phyloP scores from a whole-genome alignment of 2,797 vertebrate genomes.

The Parauchenoglanis ngamensis region DNA sequence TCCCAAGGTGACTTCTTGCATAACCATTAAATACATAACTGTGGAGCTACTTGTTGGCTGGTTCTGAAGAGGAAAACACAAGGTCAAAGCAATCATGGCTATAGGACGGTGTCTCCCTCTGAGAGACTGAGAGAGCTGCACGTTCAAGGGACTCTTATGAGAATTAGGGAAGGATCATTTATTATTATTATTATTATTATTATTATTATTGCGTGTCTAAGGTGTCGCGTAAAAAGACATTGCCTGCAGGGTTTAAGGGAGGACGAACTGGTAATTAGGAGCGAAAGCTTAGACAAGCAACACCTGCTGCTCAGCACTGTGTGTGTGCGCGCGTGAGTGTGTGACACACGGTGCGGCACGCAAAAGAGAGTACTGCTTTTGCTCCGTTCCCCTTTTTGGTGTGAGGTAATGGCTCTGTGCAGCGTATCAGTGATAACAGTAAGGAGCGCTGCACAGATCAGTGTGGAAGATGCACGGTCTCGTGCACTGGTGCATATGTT shows the following conservation, averaged over 20 bases:
- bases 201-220: background rate
- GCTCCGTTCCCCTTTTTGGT: constrained; percentile 60
- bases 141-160: background rate
- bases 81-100: constrained; percentile 73
- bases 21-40: constrained; percentile 30
- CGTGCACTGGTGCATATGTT: background rate
- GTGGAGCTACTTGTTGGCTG: constrained; percentile 58
- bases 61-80: constrained; percentile 64
- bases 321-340: background rate
- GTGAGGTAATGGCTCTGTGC: constrained; percentile 67
- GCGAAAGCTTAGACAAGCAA: constrained; percentile 69
- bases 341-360: background rate
- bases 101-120: constrained; percentile 49
- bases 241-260: background rate
- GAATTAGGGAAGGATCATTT: background rate
- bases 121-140: background rate
- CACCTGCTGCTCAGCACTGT: constrained; percentile 76
- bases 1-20: constrained; percentile 22
- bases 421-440: constrained; percentile 42
- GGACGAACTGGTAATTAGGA: constrained; percentile 67
- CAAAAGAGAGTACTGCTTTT: constrained; percentile 45
- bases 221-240: background rate
- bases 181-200: constrained; percentile 1
- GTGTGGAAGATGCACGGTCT: constrained; percentile 11
- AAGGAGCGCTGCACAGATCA: constrained; percentile 39